These are phyloP conservation scores for Rhinolophus sinicus DNA, from an alignment of 2,113 vertebrate species.

Conservation along the genomic window DNA sequence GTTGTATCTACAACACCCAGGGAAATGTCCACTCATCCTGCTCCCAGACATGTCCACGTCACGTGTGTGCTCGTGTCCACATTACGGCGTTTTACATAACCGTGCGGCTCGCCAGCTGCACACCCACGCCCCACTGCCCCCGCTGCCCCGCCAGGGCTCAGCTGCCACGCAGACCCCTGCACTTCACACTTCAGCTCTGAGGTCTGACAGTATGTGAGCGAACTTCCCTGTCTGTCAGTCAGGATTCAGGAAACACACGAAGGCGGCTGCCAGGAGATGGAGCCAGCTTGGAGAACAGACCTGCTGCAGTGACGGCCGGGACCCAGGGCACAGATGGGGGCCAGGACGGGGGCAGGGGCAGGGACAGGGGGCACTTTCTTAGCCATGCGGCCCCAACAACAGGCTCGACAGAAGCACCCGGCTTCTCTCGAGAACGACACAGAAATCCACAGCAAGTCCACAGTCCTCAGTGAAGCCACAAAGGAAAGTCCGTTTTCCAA, in stretches of 20 bases:
- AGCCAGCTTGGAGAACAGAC: neutral
- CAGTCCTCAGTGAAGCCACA: rapidly evolving
- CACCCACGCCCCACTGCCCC: rapidly evolving
- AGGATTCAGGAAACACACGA: neutral
- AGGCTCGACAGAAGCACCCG: too few relatives aligned
- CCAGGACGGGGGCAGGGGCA: neutral
- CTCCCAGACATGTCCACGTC: rapidly evolving
- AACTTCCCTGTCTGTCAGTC: neutral
- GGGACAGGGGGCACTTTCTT: neutral
- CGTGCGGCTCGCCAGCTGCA: neutral
- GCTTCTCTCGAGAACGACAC: neutral
- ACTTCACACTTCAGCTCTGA: neutral
- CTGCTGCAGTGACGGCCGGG: rapidly evolving
- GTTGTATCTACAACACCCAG: neutral
- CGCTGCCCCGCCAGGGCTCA: neutral
- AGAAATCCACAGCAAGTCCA: neutral
- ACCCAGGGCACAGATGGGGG: neutral
- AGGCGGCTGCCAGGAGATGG: neutral
- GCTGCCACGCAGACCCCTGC: neutral
- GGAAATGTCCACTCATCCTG: neutral
- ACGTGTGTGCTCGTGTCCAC: rapidly evolving
- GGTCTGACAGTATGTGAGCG: too few relatives aligned
- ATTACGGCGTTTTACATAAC: rapidly evolving
- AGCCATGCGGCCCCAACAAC: neutral
- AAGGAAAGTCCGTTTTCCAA: neutral